Percentiles rank a stretch among this genome's conserved stretches.
These are phyloP conservation scores for Ianthella basta DNA, from an alignment of 37 sponge, comb jelly and placozoan genomes.

Conservation along the genomic window DNA sequence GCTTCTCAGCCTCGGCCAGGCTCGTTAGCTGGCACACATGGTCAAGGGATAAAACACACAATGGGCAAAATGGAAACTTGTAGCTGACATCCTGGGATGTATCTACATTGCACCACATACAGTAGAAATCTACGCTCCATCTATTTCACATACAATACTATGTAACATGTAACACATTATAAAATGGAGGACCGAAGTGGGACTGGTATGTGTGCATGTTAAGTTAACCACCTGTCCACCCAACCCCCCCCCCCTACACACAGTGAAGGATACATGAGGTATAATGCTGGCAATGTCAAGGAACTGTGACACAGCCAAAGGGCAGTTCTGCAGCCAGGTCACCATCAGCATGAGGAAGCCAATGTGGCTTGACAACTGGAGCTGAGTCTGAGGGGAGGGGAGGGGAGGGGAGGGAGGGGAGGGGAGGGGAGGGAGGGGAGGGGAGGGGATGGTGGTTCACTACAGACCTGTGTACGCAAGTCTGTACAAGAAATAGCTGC, in stretches of 20 bases:
- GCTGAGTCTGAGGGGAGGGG: slow-evolving; percentile 30
- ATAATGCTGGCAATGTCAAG: slow-evolving; percentile 71
- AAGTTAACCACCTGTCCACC: no score
- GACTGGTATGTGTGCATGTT: no score
- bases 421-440: no score
- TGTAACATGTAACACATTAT: no score
- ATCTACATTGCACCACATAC: not conserved
- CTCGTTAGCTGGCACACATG: slow-evolving; percentile 51
- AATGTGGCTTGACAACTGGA: slow-evolving; percentile 60
- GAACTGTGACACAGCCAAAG: slow-evolving; percentile 75
- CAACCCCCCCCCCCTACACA: no score
- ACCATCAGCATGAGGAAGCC: slow-evolving; percentile 82
- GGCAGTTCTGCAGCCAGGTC: slow-evolving; percentile 79
- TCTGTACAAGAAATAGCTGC: no score
- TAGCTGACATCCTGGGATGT: not conserved
- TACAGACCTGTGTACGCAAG: no score
- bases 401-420: not conserved
- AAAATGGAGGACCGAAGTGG: no score
- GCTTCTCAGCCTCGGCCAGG: slow-evolving; percentile 58
- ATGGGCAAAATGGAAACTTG: no score
- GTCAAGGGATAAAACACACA: slow-evolving; percentile 14
- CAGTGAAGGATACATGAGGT: slow-evolving; percentile 51
- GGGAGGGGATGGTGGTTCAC: no score
- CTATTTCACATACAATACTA: no score
- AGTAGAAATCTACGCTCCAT: no score